Evolutionary conservation across 2,113 vertebrate genomes (phyloP).

Genomic region (Thunnus maccoyii): DNA sequence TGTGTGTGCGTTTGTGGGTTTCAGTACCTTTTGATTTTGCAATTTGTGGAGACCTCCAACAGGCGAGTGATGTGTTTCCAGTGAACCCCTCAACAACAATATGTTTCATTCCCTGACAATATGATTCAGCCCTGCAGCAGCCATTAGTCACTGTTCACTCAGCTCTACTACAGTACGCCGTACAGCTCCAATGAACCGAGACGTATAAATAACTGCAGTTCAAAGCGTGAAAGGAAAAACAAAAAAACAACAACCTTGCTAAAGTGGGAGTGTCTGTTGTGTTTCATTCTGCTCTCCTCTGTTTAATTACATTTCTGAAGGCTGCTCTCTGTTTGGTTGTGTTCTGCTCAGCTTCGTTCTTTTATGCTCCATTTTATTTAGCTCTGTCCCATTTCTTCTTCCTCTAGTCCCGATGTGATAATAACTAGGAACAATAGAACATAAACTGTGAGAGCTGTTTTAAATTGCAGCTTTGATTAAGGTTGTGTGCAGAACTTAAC

Average conservation of each 20-base stretch:
- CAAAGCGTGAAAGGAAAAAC: conserved; percentile 7
- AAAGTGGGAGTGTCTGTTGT: conserved; percentile 42
- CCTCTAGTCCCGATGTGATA: conserved; percentile 20
- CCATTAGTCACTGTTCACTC: conserved; percentile 77
- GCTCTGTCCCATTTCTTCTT: conserved; percentile 28
- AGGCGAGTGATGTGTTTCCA: conserved; percentile 51
- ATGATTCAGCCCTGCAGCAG: conserved; percentile 71
- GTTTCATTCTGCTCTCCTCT: conserved; percentile 45
- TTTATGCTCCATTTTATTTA: conserved; percentile 30
- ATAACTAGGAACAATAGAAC: conserved; percentile 26
- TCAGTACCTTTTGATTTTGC: conserved; percentile 20
- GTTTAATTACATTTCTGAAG: conserved; percentile 45
- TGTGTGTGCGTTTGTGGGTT: background rate
- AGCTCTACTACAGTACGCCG: conserved; percentile 52
- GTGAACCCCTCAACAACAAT: conserved; percentile 71
- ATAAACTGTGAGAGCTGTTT: conserved; percentile 27
- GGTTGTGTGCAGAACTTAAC: conserved; percentile 16
- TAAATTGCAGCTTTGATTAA: conserved; percentile 51
- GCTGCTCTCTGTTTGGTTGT: conserved; percentile 22
- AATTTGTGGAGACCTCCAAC: conserved; percentile 19
- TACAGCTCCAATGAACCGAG: conserved; percentile 58
- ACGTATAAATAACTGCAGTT: conserved; percentile 70
- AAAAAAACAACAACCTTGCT: conserved; percentile 33
- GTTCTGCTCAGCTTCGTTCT: conserved; percentile 30
- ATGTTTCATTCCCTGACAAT: conserved; percentile 70